Conservation (phyloP, 1,140 invertebrate species). For the Cydia fagiglandana region DNA sequence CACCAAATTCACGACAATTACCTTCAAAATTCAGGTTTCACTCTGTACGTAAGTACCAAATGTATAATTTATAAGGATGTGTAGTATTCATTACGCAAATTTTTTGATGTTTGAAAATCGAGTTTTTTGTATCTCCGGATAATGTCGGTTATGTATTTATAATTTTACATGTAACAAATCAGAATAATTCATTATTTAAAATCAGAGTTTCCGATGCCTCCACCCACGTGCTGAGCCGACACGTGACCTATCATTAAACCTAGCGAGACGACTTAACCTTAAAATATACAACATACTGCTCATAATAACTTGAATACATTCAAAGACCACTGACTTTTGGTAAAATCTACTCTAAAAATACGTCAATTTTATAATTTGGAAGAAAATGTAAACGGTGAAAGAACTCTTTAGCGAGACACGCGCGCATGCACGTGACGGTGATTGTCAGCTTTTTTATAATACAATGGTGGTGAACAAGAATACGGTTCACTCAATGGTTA, state of each 20-base stretch:
- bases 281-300: constrained; percentile 10
- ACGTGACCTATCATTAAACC: constrained; percentile 13
- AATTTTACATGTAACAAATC: not conserved
- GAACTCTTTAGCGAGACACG: not conserved
- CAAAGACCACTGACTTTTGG: constrained; percentile 15
- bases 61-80: too few relatives aligned
- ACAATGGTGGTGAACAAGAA: not conserved
- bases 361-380: constrained; percentile 4
- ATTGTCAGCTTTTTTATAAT: not conserved
- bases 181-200: not conserved
- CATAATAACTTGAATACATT: constrained; percentile 14
- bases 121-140: not conserved
- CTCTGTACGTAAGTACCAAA: too few relatives aligned
- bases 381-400: constrained; percentile 6
- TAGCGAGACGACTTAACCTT: constrained; percentile 5
- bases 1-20: too few relatives aligned
- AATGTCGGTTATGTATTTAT: not conserved
- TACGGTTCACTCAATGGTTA: not conserved
- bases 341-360: constrained; percentile 15
- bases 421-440: not conserved
- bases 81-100: too few relatives aligned
- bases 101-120: not conserved
- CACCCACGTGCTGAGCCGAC: not conserved
- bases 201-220: not conserved
- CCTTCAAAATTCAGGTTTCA: too few relatives aligned